Evolutionary conservation across 2,797 vertebrate species (phyloP), one percentile per base, ranked within the genome.

Genomic region (Acanthornis magna): DNA sequence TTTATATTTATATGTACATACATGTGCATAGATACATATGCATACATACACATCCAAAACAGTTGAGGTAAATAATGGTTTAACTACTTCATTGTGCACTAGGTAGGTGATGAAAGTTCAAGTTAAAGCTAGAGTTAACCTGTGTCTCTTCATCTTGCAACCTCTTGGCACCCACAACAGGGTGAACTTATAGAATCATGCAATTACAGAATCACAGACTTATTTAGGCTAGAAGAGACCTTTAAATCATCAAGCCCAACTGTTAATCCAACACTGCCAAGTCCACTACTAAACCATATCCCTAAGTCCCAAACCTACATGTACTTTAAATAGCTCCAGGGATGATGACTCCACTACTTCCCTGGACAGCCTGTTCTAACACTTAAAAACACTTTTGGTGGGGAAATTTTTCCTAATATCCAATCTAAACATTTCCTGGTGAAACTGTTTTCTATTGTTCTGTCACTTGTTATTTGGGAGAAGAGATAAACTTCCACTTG

Each of bases 401-500:
- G 13, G 30, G 7, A 48, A 50, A 3, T 27, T 66, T 66, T 72
- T 61, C 32, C 17, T 11, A 32, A 23, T 72, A 43, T 23, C 13
- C 22, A 68, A 13, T 27, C n/a, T 45, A 68, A 85, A 57, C 13
- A 14, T 45, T 29, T 3, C 1, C 7, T 61, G 13, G 10, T 26
- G 9, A 21, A 50, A 77, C 18, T 32, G 1, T 30, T 70, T 72
- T 4, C 21, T 67, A 20, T 40, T 32, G 11, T 40, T 6, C 23
- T 60, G 22, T 51, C 9, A 5, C 13, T 62, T 32, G 5, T 36
- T 66, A 54, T 71, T 38, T 47, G 8, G 6, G 10, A 72, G 13
- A 50, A 38, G 18, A 67, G 10, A 7, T 0, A 0, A 9, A 21
- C 6, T 2, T 27, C 16, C 34, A 9, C n/a, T 23, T 36, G 2